Percentiles rank a stretch among this genome's conserved stretches.
These are phyloP conservation scores for Synodontis membranacea DNA, from an alignment of 2,113 vertebrate species.

Conservation along the genomic window DNA sequence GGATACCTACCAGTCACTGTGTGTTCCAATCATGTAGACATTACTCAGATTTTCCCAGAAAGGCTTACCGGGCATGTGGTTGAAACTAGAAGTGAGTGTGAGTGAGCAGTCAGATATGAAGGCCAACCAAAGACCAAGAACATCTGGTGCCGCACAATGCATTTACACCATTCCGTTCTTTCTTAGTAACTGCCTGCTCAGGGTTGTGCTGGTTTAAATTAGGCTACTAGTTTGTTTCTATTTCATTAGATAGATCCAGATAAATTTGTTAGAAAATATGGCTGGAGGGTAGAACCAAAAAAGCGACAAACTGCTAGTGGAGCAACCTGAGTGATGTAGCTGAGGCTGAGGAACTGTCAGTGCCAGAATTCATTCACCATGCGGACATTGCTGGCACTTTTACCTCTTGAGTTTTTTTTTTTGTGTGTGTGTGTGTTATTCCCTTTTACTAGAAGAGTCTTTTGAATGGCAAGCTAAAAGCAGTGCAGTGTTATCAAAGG, in stretches of 20 bases:
- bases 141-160: background rate
- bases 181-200: background rate
- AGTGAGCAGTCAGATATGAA: background rate
- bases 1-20: background rate
- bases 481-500: slow-evolving; percentile 12
- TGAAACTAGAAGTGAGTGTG: background rate
- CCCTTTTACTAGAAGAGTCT: background rate
- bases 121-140: background rate
- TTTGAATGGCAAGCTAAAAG: background rate
- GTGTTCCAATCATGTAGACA: slow-evolving; percentile 10
- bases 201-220: background rate
- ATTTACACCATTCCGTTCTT: background rate
- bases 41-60: slow-evolving; percentile 11
- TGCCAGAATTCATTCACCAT: background rate
- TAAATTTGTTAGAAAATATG: background rate
- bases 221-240: background rate
- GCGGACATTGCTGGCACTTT: background rate
- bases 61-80: background rate
- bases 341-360: background rate
- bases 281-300: background rate
- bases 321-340: background rate
- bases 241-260: background rate
- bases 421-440: background rate
- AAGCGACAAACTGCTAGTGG: background rate
- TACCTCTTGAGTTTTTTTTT: background rate